Evolutionary conservation across 2,113 vertebrate genomes (phyloP).

Genomic region (Eublepharis macularius): DNA sequence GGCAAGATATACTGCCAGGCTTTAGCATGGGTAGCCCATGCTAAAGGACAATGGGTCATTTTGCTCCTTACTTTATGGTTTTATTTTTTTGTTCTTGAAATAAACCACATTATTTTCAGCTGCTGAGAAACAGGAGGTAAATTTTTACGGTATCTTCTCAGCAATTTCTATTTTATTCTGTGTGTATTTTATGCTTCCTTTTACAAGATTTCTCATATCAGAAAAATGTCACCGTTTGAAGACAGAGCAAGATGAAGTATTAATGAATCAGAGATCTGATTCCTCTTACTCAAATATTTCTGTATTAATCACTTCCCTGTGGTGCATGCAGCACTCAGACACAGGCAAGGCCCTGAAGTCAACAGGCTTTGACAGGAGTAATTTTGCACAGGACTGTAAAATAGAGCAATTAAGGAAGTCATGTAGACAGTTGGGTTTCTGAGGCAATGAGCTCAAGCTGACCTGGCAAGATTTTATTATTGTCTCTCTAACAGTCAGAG

Average conservation of each 20-base stretch:
- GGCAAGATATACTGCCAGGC: too few species aligned
- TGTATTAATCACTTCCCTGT: not conserved
- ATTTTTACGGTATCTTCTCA: not conserved
- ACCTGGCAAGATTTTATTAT: not conserved
- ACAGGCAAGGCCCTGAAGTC: not conserved
- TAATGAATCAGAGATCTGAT: not conserved
- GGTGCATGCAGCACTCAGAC: not conserved
- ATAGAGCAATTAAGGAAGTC: not conserved
- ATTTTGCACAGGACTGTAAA: not conserved
- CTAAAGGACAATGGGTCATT: not conserved
- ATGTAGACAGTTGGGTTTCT: not conserved
- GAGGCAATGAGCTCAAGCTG: rapidly evolving
- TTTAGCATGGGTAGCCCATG: too few species aligned
- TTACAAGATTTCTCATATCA: not conserved
- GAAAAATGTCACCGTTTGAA: not conserved
- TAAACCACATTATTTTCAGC: constrained; percentile 22
- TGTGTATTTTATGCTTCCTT: not conserved
- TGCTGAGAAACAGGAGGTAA: not conserved
- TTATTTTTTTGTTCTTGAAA: constrained; percentile 17
- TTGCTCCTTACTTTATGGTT: not conserved
- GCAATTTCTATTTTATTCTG: not conserved
- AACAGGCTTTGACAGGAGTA: not conserved
- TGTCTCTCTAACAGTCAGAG: not conserved
- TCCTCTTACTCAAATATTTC: not conserved
- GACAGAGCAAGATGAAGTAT: constrained; percentile 11